Base-by-base conservation (phyloP, 37 sponge, comb jelly and placozoan genomes). In the Ianthella basta region DNA sequence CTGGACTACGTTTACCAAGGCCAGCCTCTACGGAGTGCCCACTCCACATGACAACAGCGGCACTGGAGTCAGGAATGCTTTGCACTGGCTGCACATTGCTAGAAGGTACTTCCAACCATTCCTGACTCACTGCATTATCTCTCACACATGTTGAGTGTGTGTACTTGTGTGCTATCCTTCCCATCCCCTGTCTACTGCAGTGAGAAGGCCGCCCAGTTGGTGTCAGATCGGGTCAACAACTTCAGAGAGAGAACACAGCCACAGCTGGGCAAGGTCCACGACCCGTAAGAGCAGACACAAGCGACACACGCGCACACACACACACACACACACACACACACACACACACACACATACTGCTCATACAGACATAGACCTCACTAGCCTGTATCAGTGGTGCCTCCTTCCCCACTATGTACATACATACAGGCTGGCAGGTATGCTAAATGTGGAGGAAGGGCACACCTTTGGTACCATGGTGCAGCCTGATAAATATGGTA, bases 1-100 rank as follows among this genome's bases (percentile, higher is more conserved):
- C 87, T 99, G 97, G 97, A 80, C 89, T 1, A 88, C 63, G 59
- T 92, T 95, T 81, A 95, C 91, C 59, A 91, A 88, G 80, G 86
- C 55, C 30, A 93, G 85, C 59, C 61, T 87, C 66, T 99, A 92
- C 65, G 99, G 99, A 23, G 97, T 95, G 23, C 88, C 89, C 36
- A 99, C 97, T 0, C 99, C 99, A n/a, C 95, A 97, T 70, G 94
- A 92, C 80, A 93, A 91, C 86, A 91, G 86, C 27, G 99, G 99
- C 16, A 78, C 59, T 4, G 88, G 87, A 30, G 97, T 93, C 56
- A 89, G 80, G n/a, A 67, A 39, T 32, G 82, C 94, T 32, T 69
- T 99, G 84, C 80, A 92, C 72, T 99, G 99, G 99, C 66, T 88
- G 14, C 65, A 81, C 27, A 18, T 63, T 21, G 65, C 65, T 39